Evolutionary conservation across 2,797 vertebrate genomes (phyloP).

Genomic region (Gastrophryne carolinensis): DNA sequence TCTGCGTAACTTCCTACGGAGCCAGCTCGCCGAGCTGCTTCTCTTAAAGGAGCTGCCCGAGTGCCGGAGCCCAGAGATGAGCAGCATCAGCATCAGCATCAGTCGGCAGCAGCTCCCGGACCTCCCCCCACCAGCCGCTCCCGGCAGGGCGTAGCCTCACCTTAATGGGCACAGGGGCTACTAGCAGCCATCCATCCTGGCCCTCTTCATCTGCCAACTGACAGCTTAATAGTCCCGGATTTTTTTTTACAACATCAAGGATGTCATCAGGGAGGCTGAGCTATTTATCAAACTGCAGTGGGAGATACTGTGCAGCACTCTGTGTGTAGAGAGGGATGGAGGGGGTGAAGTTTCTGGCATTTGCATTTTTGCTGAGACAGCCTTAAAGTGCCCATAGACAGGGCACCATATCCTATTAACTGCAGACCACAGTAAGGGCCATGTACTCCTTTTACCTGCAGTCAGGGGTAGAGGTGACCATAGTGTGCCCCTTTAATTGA

Average conservation of each 20-base stretch:
- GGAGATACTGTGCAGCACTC: no score
- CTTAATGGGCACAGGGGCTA: neutral
- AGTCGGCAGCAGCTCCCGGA: neutral
- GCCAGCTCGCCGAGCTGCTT: constrained; percentile 68
- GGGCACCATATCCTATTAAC: no score
- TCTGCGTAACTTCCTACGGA: constrained; percentile 84
- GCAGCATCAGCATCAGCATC: constrained; percentile 20
- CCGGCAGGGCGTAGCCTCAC: constrained; percentile 13
- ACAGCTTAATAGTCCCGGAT: no score
- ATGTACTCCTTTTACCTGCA: no score
- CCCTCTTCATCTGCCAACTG: no score
- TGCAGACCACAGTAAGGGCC: no score
- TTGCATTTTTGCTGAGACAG: no score
- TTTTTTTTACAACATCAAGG: neutral
- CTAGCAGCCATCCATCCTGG: constrained; percentile 14
- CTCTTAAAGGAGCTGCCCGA: constrained; percentile 72
- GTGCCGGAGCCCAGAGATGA: constrained; percentile 39
- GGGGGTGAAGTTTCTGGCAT: no score
- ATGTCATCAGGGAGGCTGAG: neutral
- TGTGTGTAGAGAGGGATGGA: no score
- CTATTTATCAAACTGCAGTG: constrained; percentile 22
- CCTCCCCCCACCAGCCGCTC: neutral
- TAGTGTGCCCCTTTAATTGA: no score
- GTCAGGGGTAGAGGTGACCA: no score
- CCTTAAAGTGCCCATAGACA: no score